Evolutionary conservation across 2,888 invertebrate species (phyloP).

Genomic region (Leptinotarsa haldemani): DNA sequence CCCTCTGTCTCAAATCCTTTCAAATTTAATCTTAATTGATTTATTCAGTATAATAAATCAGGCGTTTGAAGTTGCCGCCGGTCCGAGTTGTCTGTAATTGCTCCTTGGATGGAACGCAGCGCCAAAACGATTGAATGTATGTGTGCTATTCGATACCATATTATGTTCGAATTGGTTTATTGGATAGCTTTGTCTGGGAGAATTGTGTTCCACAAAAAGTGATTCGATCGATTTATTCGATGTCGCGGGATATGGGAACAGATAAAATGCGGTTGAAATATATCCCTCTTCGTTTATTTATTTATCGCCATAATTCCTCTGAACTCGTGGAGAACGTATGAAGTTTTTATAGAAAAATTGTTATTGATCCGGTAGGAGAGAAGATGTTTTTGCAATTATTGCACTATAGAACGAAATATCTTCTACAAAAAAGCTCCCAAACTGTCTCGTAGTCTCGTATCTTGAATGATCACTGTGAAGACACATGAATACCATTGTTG

Average conservation of each 20-base stretch:
- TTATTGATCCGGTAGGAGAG: not conserved
- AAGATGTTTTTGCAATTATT: not conserved
- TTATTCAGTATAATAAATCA: constrained; percentile 57
- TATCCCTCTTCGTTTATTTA: not conserved
- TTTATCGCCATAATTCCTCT: not conserved
- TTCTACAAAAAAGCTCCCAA: too few relatives aligned
- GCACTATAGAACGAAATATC: too few relatives aligned
- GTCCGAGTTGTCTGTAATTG: constrained; percentile 18
- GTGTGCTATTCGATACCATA: constrained; percentile 14
- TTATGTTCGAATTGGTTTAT: not conserved
- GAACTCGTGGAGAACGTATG: not conserved
- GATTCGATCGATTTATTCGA: not conserved
- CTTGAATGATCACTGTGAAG: too few relatives aligned
- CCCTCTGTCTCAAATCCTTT: constrained; percentile 33
- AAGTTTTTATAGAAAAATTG: not conserved
- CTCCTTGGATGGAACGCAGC: constrained; percentile 16
- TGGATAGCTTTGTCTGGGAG: constrained; percentile 5
- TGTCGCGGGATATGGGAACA: constrained; percentile 5
- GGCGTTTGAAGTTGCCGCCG: constrained; percentile 55
- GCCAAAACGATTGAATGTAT: constrained; percentile 9
- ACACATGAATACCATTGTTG: too few relatives aligned
- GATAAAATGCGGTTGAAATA: not conserved
- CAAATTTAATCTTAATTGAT: constrained; percentile 59
- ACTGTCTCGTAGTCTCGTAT: too few relatives aligned
- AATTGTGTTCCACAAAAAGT: not conserved